Conservation (phyloP, 2,888 invertebrate genomes). For the Pachycephus smyrnensis region DNA sequence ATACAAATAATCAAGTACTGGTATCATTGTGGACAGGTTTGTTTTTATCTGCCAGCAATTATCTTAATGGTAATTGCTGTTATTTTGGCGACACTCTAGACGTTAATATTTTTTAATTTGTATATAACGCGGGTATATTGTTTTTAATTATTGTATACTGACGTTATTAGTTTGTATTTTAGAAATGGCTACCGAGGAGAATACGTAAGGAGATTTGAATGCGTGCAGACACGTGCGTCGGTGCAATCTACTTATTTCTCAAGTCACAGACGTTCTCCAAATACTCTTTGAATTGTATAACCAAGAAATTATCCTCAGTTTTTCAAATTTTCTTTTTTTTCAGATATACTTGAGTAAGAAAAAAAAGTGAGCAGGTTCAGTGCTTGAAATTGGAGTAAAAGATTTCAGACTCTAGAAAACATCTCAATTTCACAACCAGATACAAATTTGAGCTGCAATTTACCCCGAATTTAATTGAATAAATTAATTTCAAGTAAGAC, state of each 20-base stretch:
- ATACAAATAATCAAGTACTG: background rate
- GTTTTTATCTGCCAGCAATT: background rate
- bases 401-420: no score
- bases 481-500: background rate
- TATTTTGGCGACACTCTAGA: background rate
- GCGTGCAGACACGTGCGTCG: background rate
- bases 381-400: background rate
- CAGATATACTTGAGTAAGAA: no score
- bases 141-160: background rate
- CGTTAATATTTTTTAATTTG: background rate
- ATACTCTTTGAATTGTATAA: background rate
- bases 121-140: background rate
- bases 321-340: no score
- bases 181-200: background rate
- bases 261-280: background rate
- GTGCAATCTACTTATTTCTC: background rate
- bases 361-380: background rate
- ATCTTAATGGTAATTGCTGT: background rate
- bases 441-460: background rate
- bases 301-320: background rate
- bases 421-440: no score
- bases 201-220: background rate
- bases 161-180: background rate
- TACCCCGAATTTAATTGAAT: background rate
- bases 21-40: background rate